A percentile compares a stretch with the other conserved stretches of the same genome.
Conservation (phyloP, 2,888 invertebrate species). For the Digitonthophagus gazella region DNA sequence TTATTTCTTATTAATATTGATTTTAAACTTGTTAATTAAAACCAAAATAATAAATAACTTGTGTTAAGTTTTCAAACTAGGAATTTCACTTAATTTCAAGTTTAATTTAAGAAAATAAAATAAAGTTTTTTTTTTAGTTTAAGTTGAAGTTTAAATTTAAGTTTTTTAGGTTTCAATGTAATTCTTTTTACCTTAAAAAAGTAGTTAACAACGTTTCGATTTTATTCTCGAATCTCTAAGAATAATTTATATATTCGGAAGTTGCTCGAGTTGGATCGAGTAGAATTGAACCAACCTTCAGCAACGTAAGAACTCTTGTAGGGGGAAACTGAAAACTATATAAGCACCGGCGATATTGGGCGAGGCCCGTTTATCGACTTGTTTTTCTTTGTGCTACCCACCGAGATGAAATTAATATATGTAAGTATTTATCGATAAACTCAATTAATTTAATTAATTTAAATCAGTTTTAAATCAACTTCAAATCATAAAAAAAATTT, state of each 20-base stretch:
- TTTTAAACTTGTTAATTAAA: neutral
- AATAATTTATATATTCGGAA: neutral
- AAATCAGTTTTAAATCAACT: neutral
- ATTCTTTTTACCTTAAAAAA: no score
- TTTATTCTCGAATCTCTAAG: no score
- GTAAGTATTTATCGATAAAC: neutral
- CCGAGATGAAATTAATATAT: neutral
- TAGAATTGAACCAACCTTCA: neutral
- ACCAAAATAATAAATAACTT: no score
- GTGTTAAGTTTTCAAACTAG: no score
- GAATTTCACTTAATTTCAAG: no score
- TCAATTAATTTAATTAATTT: neutral
- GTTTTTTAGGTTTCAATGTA: no score
- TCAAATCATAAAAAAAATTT: no score
- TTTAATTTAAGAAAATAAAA: no score
- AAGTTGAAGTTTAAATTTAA: no score
- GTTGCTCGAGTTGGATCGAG: conserved; percentile 21
- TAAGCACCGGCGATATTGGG: conserved; percentile 35
- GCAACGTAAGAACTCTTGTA: conserved; percentile 25
- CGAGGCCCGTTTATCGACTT: conserved; percentile 28
- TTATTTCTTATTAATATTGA: neutral
- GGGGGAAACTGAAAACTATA: conserved; percentile 40
- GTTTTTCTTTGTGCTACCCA: neutral
- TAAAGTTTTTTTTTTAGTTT: no score
- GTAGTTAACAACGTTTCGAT: no score